Percentiles rank a stretch among this genome's conserved stretches.
Evolutionary conservation across 2,888 invertebrate genomes (phyloP).

Genomic region (Oxyscelio sp.): DNA sequence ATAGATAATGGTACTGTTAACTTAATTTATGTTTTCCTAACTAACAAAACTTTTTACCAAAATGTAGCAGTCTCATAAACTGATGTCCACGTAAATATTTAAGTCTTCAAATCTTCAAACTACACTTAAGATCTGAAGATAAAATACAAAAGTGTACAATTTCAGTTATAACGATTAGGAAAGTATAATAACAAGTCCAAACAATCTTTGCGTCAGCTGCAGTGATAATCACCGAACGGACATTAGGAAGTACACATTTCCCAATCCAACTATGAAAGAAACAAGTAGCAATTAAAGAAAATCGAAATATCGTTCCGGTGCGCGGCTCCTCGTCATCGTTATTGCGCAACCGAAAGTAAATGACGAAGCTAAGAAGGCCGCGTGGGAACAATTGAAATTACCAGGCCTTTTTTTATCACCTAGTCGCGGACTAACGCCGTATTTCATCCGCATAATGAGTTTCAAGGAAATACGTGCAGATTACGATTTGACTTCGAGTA

Average conservation of each 20-base stretch:
- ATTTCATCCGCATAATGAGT: conserved; percentile 9
- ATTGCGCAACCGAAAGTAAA: conserved; percentile 51
- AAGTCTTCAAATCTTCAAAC: too few relatives aligned
- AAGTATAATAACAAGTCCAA: conserved; percentile 13
- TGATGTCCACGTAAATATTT: too few relatives aligned
- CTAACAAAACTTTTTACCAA: too few relatives aligned
- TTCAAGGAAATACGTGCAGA: conserved; percentile 5
- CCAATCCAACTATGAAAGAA: conserved; percentile 20
- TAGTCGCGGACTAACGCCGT: conserved; percentile 32
- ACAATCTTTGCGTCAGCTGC: conserved; percentile 29
- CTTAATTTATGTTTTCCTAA: too few relatives aligned
- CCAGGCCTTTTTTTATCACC: conserved; percentile 37
- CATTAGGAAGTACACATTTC: conserved; percentile 11
- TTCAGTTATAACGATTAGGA: not conserved
- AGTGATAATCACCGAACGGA: conserved; percentile 17
- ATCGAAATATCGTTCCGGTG: conserved; percentile 60
- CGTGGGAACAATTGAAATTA: conserved; percentile 61
- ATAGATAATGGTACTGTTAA: too few relatives aligned
- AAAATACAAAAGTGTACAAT: not conserved
- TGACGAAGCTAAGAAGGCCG: conserved; percentile 48
- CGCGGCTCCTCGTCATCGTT: conserved; percentile 38
- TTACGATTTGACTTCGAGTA: not conserved
- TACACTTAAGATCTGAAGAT: too few relatives aligned
- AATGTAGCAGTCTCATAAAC: too few relatives aligned
- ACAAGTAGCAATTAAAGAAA: conserved; percentile 19